Conservation (phyloP, 2,888 invertebrate species). For the Teinopalpus imperialis region DNA sequence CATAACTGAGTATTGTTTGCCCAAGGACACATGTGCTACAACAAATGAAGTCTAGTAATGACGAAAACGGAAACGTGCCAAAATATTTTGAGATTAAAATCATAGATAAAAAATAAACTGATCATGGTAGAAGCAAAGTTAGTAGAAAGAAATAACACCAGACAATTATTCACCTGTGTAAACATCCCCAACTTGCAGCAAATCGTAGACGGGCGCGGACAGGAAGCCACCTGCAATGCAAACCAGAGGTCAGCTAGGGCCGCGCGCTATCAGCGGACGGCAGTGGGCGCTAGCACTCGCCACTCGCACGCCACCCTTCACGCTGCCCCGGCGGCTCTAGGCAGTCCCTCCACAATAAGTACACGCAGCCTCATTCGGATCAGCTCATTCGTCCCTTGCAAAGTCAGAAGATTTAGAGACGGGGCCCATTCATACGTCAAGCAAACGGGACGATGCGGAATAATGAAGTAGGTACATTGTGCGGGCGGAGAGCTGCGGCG, state of each 20-base stretch:
- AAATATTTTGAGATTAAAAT: too few species aligned
- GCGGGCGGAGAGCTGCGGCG: conserved; percentile 46
- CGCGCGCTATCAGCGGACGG: conserved; percentile 26
- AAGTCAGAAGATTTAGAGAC: conserved; percentile 8
- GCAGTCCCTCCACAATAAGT: not conserved
- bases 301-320: conserved; percentile 20
- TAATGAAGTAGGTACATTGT: conserved; percentile 66
- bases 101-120: too few species aligned
- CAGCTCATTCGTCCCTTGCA: not conserved
- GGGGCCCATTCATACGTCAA: conserved; percentile 29
- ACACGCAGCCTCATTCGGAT: conserved; percentile 1
- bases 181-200: conserved; percentile 93
- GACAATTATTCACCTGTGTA: conserved; percentile 84
- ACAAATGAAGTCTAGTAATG: too few species aligned
- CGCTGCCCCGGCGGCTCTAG: not conserved
- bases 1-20: too few species aligned
- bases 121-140: too few species aligned
- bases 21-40: too few species aligned
- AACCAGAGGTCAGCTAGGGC: conserved; percentile 30
- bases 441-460: conserved; percentile 42
- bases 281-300: conserved; percentile 36
- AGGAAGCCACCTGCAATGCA: conserved; percentile 74
- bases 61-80: too few species aligned
- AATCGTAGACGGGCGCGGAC: conserved; percentile 89
- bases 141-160: not conserved